These are phyloP conservation scores for Drosophila merina DNA, from an alignment of 2,888 invertebrate species.

Conservation along the genomic window DNA sequence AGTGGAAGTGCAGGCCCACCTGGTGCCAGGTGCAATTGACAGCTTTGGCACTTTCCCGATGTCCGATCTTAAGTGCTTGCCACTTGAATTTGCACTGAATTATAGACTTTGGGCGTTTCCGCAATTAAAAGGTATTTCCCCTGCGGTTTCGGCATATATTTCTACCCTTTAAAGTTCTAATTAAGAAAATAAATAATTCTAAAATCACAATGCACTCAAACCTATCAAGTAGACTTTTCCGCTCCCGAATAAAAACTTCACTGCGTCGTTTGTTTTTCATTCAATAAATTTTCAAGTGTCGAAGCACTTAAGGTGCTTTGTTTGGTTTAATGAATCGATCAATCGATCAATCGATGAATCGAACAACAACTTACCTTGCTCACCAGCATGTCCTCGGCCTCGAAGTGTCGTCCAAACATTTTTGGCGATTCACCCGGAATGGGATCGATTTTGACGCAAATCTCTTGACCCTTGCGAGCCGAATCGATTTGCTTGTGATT, in stretches of 20 bases:
- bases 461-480: slow-evolving; percentile 98
- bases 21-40: slow-evolving; percentile 38
- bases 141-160: not conserved
- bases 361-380: slow-evolving; percentile 90
- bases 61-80: slow-evolving; percentile 5
- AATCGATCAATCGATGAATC: not conserved
- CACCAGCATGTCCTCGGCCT: slow-evolving; percentile 96
- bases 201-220: slow-evolving; percentile 18
- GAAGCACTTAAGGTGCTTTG: slow-evolving; percentile 5
- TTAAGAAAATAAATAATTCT: not conserved
- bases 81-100: slow-evolving; percentile 17
- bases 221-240: slow-evolving; percentile 40
- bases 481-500: slow-evolving; percentile 97
- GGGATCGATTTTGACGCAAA: slow-evolving; percentile 98
- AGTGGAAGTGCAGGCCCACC: not conserved
- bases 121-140: not conserved
- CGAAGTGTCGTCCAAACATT: slow-evolving; percentile 99
- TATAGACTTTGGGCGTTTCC: not conserved
- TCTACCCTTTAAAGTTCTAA: not conserved
- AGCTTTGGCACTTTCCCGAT: slow-evolving; percentile 32
- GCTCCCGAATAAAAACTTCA: slow-evolving; percentile 21
- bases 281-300: slow-evolving; percentile 20
- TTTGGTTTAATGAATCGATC: not conserved
- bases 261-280: slow-evolving; percentile 2
- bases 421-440: slow-evolving; percentile 99